These are phyloP conservation scores for Pristionchus mayeri DNA, from an alignment of 2,888 invertebrate genomes.

Conservation along the genomic window DNA sequence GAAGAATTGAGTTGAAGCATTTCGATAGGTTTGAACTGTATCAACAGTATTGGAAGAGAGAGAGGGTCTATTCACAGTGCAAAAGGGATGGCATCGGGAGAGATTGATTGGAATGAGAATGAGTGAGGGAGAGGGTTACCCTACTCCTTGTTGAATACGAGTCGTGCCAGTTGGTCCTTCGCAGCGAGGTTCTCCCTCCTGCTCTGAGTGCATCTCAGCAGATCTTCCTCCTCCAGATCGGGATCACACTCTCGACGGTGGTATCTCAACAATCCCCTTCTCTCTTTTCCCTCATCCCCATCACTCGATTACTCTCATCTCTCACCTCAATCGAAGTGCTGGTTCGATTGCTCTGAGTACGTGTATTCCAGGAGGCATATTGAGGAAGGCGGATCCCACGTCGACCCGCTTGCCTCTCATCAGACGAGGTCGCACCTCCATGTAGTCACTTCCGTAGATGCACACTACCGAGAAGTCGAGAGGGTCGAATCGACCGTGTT, in stretches of 20 bases:
- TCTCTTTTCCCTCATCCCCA: neutral
- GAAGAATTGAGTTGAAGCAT: neutral
- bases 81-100: neutral
- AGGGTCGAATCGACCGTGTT: constrained; percentile 86
- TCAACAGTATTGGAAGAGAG: neutral
- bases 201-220: constrained; percentile 67
- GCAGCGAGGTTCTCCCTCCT: constrained; percentile 69
- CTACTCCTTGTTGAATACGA: constrained; percentile 59
- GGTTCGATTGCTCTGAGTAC: constrained; percentile 73
- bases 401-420: constrained; percentile 60
- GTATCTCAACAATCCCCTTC: constrained; percentile 54
- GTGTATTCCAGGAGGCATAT: constrained; percentile 67
- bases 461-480: constrained; percentile 85
- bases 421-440: constrained; percentile 58
- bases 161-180: constrained; percentile 72
- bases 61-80: neutral
- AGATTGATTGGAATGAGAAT: neutral
- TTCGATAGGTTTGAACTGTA: neutral
- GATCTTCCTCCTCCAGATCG: constrained; percentile 65
- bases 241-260: constrained; percentile 66
- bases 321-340: constrained; percentile 67
- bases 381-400: constrained; percentile 67
- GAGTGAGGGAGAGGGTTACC: neutral
- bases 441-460: constrained; percentile 87
- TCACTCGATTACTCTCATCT: too few relatives aligned